A percentile compares a stretch with the other conserved stretches of the same genome.
Evolutionary conservation across 1,140 invertebrate genomes (phyloP).

Genomic region (roundworm (Caenorhabditis elegans)): WBcel235 BX284604.4:3185501-3186000

Average conservation of each 20-base stretch:
- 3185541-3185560: background rate
- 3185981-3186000: background rate
- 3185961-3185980: too few relatives aligned
- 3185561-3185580: background rate
- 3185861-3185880: background rate
- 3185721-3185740: background rate
- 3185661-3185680: conserved; percentile 2
- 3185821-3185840: too few relatives aligned
- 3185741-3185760: background rate
- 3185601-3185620: conserved; percentile 16
- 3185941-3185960: too few relatives aligned
- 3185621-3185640: too few relatives aligned
- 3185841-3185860: too few relatives aligned
- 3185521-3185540: too few relatives aligned
- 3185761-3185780: too few relatives aligned
- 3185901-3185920: too few relatives aligned
- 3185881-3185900: too few relatives aligned
- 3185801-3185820: too few relatives aligned
- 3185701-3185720: background rate
- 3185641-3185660: conserved; percentile 18
- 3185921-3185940: too few relatives aligned
- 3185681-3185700: background rate
- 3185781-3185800: background rate
- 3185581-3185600: background rate
- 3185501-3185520: too few relatives aligned